Base-by-base conservation (phyloP, 1,140 invertebrate genomes). In the Neodiprion lecontei region DNA sequence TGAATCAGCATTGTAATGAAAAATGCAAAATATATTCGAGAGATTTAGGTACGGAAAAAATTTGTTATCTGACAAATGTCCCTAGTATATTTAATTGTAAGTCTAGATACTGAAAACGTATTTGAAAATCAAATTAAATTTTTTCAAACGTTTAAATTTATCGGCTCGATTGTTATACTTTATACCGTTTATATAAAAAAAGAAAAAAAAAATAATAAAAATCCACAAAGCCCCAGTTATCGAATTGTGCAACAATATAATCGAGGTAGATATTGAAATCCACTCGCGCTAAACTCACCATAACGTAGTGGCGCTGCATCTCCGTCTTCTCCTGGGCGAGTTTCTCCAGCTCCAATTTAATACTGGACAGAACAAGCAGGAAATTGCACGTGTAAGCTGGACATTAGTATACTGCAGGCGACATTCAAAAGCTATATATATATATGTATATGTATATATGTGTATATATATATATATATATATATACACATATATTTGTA, bases 231-330 rank as follows among this genome's bases (percentile, higher is more conserved):
- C 17, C 17, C 17, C 17, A 21, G 17, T 53, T 53, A 53, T 53
- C 50, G 10, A 53, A 11, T 11, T 21, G 17, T 21, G 17, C n/a
- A 53, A 11, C 10, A 53, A 53, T 53, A 53, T 53, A 9, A 53
- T 53, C 1, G 50, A 53, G n/a, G 3, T 12, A 61, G n/a, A 7
- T 61, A 14, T 61, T 61, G 53, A 9, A 12, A 17, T 17, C 53
- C 2, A 40, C 5, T 40, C 53, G 53, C 67, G 53, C 77, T 28
- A 72, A 47, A 92, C 94, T 95, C 90, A 97, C 96, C 96, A 98
- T 98, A 80, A 98, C 96, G 90, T 98, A 98, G 91, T 98, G 96
- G 89, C 97, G 93, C 88, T 98, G 96, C 94, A 98, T 98, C 91
- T 98, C 97, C 83, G 96, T 97, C 92, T 98, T 98, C 91, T 98